A percentile compares a stretch with the other conserved stretches of the same genome.
These are phyloP conservation scores for Acanthosoma haemorrhoidale DNA, from an alignment of 2,888 invertebrate genomes.

Conservation along the genomic window DNA sequence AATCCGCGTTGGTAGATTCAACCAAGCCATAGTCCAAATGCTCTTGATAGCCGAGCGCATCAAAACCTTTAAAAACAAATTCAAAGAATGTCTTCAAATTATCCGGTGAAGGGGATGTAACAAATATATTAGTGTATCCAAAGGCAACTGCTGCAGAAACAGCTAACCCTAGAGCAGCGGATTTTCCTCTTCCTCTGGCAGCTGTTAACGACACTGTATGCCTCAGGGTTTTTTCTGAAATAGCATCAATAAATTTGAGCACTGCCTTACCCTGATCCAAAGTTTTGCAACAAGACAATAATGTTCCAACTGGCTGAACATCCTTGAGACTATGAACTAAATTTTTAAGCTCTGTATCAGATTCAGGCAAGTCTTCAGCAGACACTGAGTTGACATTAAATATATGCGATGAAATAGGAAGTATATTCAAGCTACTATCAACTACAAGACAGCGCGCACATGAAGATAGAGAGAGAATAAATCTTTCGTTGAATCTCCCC, in stretches of 20 bases:
- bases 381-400: conserved; percentile 61
- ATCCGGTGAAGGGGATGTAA: conserved; percentile 96
- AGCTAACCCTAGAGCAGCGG: conserved; percentile 90
- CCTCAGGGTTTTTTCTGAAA: conserved; percentile 82
- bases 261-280: conserved; percentile 83
- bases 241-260: conserved; percentile 86
- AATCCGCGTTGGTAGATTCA: conserved; percentile 91
- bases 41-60: conserved; percentile 89
- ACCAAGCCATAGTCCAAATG: conserved; percentile 92
- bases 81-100: conserved; percentile 96
- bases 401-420: conserved; percentile 87
- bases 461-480: conserved; percentile 74
- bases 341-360: conserved; percentile 60
- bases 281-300: conserved; percentile 85
- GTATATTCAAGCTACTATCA: conserved; percentile 84
- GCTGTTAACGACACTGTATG: conserved; percentile 94
- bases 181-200: conserved; percentile 95
- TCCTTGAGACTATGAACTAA: conserved; percentile 67
- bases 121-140: conserved; percentile 88
- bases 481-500: conserved; percentile 85
- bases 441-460: conserved; percentile 84
- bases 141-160: conserved; percentile 80
- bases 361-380: conserved; percentile 49
- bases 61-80: conserved; percentile 90
- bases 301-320: conserved; percentile 83